Evolutionary conservation across 2,113 vertebrate genomes (phyloP), one percentile per base, ranked within the genome.

Genomic region (Coregonus clupeaformis): DNA sequence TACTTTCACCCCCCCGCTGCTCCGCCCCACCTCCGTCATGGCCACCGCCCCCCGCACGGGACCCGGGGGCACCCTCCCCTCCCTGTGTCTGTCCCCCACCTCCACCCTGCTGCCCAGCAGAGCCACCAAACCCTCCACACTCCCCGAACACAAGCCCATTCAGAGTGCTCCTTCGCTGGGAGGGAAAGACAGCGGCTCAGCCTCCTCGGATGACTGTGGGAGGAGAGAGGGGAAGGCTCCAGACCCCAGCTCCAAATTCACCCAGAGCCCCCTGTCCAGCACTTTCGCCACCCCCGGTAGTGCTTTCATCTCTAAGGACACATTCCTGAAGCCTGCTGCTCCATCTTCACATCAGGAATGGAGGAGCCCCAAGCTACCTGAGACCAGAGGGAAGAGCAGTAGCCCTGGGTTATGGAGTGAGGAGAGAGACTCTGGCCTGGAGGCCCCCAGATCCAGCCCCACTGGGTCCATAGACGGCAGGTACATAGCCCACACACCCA

Each of bases 281-380:
- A 77, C 86, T 36, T 94, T 93, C 82, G 87, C 91, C 75, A 93
- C 91, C 6, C 88, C 89, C 0, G 91, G 93, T 84, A 93, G 92
- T 49, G 92, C 93, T 0, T 93, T 93, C 86, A 92, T 89, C 76
- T 90, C 90, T 82, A 91, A 89, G 71, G 91, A 92, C 68, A 73
- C 78, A 0, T 90, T 90, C 74, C 82, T 88, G 27, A 92, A 86
- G 77, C 89, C 90, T 0, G 12, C 68, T 2, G 86, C 90, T 11
- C 77, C 86, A 18, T 52, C 49, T 52, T 5, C 16, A 52, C 49
- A 52, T 0, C 69, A 24, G 20, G 88, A 88, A 55, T 59, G 62
- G 3, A 88, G 79, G 72, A 81, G 27, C 30, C 27, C 59, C 42
- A 65, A 59, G 16, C 16, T 18, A 5, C 49, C 16, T 18, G 49